Evolutionary conservation across 2,888 invertebrate species (phyloP), one percentile per base, ranked within the genome.

Genomic region (Drosophila macrothrix): DNA sequence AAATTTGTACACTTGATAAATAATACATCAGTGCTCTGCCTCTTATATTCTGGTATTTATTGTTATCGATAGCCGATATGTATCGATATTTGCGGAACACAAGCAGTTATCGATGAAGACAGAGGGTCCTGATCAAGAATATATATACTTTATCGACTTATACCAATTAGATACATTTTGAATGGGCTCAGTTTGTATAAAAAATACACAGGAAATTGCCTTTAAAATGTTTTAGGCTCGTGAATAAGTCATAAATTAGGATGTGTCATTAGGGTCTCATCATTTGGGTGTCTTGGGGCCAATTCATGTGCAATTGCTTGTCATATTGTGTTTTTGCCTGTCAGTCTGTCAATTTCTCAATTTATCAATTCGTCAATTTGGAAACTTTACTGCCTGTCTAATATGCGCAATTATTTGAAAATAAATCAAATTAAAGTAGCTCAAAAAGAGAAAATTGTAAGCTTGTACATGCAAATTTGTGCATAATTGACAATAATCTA

Each of bases 351-450:
- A 67, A n/a, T 49, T 31, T 39, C 41, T 33, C 81, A 67, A 41
- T 56, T 64, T 70, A 56, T 31, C 76, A 73, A 50, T 68, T 56
- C 64, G 55, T 53, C 68, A 74, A 43, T 62, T 53, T 41, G 4
- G 31, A 49, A 37, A 55, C 37, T 43, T 68, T 60, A 50, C 54
- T 56, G 52, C 54, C 56, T 41, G 52, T 33, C 73, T 61, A 76
- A 69, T 74, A 65, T 55, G 55, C 56, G 52, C 69, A 83, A 80
- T 83, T 81, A 81, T 68, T 80, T 80, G 70, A 61, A 46, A 59
- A 76, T 83, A 67, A 76, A 80, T 80, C 77, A 76, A 63, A 69
- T 77, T 52, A 64, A 67, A 73, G 43, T 31, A 39, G 59, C 66
- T 63, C 35, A 53, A 49, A 53, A 33, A 25, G 14, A 31, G 12